Evolutionary conservation across 2,888 invertebrate species (phyloP).

Genomic region (Magallana nippona): DNA sequence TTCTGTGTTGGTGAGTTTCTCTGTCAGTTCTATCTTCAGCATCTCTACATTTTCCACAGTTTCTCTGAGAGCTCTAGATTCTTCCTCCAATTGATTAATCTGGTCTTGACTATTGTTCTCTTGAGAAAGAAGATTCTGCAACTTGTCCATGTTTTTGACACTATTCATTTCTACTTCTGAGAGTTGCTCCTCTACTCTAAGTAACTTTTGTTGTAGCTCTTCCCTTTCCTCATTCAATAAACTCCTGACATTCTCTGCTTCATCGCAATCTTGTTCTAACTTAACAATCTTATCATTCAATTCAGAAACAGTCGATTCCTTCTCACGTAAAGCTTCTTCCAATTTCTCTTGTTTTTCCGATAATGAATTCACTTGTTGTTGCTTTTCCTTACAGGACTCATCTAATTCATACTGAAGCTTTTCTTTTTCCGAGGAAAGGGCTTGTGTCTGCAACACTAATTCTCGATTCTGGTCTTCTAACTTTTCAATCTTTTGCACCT

Average conservation of each 20-base stretch:
- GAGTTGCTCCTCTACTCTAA: slow-evolving; percentile 30
- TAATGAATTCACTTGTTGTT: neutral
- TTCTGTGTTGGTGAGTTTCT: slow-evolving; percentile 7
- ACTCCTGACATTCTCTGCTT: slow-evolving; percentile 40
- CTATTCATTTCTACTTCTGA: slow-evolving; percentile 37
- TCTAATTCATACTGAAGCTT: slow-evolving; percentile 15
- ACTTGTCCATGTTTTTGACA: neutral
- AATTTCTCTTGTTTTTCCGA: slow-evolving; percentile 39
- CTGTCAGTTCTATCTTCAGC: slow-evolving; percentile 20
- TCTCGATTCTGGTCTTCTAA: neutral
- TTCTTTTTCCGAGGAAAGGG: neutral
- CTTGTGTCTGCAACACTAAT: neutral
- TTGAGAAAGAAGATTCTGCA: neutral
- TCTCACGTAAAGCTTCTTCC: slow-evolving; percentile 43
- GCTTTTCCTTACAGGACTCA: neutral
- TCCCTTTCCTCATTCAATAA: slow-evolving; percentile 37
- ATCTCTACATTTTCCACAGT: neutral
- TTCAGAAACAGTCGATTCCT: neutral
- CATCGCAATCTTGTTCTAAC: slow-evolving; percentile 22
- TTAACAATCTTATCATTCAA: slow-evolving; percentile 35
- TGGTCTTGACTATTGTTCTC: neutral
- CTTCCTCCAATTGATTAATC: neutral
- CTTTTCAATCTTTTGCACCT: slow-evolving; percentile 38
- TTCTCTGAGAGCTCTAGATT: neutral
- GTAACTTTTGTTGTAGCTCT: slow-evolving; percentile 42